Evolutionary conservation across 2,113 vertebrate species (phyloP), one percentile per base, ranked within the genome.

Genomic region (Heterochromis multidens): DNA sequence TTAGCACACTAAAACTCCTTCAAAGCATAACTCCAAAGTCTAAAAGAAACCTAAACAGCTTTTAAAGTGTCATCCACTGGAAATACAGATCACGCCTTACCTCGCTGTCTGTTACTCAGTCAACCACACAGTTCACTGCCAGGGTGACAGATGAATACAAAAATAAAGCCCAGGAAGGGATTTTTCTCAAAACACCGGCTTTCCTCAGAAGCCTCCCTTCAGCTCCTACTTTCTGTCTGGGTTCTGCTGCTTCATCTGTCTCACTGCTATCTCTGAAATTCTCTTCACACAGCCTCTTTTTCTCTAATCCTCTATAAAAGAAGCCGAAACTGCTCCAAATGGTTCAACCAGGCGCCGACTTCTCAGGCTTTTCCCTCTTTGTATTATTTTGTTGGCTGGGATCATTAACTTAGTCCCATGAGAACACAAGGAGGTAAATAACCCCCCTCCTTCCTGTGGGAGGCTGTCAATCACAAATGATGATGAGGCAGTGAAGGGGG

Each of bases 341-440:
- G 89, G 80, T 93, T 92, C 92, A 87, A 87, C 91, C 89, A 93
- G 91, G 82, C 92, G 77, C 77, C 52, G 85, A 94, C 90, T 92
- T 94, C 95, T 94, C 91, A 89, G 89, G 92, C 87, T 93, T 92
- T 91, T 88, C 85, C 72, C 77, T 92, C 91, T 91, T 94, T 90
- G 90, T 94, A 88, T 93, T 92, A 93, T 95, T 93, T 89, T 90
- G 89, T 92, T 94, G 92, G 94, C 92, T 86, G 91, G 87, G 89
- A 94, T 93, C 93, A 94, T 95, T 94, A 95, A 94, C 91, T 92
- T 89, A 81, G 90, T 95, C 94, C 94, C 93, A 88, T 91, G 94
- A 94, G 94, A 95, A 90, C 86, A 85, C 57, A 85, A 85, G 82
- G 93, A 92, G 91, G 94, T 94, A 95, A 94, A 95, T 93, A 95